Evolutionary conservation across 2,113 vertebrate species (phyloP), one percentile per base, ranked within the genome.

Genomic region (Mastomys natalensis): DNA sequence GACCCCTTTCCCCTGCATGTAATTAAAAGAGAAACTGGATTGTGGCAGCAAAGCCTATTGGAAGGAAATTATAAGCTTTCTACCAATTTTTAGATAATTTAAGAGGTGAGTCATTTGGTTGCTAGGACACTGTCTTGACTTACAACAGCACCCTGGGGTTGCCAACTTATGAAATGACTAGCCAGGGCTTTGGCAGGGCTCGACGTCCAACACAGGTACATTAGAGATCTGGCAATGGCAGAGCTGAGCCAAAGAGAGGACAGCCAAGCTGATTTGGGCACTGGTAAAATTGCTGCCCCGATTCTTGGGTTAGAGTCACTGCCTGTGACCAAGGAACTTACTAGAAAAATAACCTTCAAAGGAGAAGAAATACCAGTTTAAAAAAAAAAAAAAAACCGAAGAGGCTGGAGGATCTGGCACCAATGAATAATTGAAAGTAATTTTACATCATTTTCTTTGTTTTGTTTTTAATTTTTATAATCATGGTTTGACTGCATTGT

Each of bases 351-450:
- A 88, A 40, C 45, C 19, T 37, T 64, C 62, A 60, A 26, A 22
- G 29, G 0, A 88, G 53, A 93, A 93, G 17, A 82, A 60, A 24
- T 68, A 92, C 31, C 72, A 58, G 5, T 55, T 53, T 34, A 19
- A 64, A 80, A 66, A 21, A 48, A 64, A 80, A 66, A 21, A 48
- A 48, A 22, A 5, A 62, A 40, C 21, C n/a, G 37, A 86, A 37
- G 24, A 37, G 53, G 4, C 55, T 66, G 78, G 45, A 95, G 21
- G 43, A 95, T 86, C 64, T 74, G 89, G n/a, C 84, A 98, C 97
- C 97, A 72, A 85, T 95, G 97, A 92, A 91, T 94, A 98, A 98
- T 98, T 97, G 97, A 97, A 96, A 98, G 97, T 82, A 96, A 98
- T 97, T 98, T 96, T 43, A 92, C 92, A 55, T 97, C 84, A 94